phyloP scores from a whole-genome alignment of 2,113 vertebrate genomes.

The Oplegnathus fasciatus region DNA sequence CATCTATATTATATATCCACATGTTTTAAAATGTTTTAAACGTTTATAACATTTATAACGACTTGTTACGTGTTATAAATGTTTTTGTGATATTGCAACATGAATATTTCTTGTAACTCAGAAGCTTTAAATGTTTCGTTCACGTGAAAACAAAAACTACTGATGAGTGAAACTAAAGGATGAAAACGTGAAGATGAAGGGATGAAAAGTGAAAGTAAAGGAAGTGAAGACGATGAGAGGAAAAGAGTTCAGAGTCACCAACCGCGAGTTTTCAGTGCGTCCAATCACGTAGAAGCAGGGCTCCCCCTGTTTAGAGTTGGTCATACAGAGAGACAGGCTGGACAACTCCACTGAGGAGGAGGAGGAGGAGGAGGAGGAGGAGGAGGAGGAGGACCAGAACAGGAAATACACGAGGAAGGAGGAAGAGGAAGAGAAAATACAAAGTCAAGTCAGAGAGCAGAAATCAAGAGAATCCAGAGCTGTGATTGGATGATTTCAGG shows the following conservation, averaged over 20 bases:
- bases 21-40: too few species aligned
- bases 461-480: constrained; percentile 3
- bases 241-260: constrained; percentile 68
- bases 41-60: too few species aligned
- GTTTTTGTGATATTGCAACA: neutral
- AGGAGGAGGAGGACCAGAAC: neutral
- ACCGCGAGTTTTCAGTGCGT: constrained; percentile 87
- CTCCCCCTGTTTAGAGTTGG: constrained; percentile 88
- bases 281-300: constrained; percentile 89
- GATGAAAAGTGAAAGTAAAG: constrained; percentile 18
- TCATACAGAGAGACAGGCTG: constrained; percentile 89
- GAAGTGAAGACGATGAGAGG: constrained; percentile 2
- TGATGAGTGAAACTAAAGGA: neutral
- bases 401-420: constrained; percentile 26
- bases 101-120: neutral
- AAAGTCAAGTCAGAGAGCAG: neutral
- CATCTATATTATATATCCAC: too few species aligned
- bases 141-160: neutral
- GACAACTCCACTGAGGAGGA: constrained; percentile 86
- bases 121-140: too few species aligned
- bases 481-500: constrained; percentile 22
- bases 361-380: constrained; percentile 16
- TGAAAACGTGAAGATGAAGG: neutral
- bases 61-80: too few species aligned
- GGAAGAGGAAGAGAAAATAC: neutral